Evolutionary conservation across 2,797 vertebrate species (phyloP), one percentile per base, ranked within the genome.

Genomic region (Mormyrops attenuatus): DNA sequence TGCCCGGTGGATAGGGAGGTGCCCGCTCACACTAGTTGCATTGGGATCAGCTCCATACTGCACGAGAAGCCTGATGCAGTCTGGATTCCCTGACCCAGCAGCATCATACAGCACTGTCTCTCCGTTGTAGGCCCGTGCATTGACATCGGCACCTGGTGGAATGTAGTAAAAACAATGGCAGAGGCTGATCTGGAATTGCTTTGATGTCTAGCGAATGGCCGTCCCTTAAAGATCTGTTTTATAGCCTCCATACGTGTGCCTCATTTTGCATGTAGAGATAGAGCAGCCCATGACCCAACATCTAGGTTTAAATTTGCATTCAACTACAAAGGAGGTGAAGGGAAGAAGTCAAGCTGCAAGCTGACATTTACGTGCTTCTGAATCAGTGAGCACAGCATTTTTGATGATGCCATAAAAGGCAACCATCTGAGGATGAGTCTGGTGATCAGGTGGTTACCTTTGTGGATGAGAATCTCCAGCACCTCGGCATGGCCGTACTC

Each of bases 1-100:
- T 0, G 96, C 96, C 91, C 96, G 94, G 93, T 97, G 97, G 93
- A 98, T 96, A 53, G 97, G 97, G 90, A 97, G 96, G 90, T 97
- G 95, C 49, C 93, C 96, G 89, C 96, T 95, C 57, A 95, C 94
- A 91, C 95, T 97, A 80, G 97, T 96, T 38, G 97, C 91, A 0
- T 96, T 97, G 0, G 96, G 95, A 87, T 94, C 96, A 91, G 97
- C 97, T 88, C 97, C 96, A 0, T 97, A 96, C 89, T 96, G 93
- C 93, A 98, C 91, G 87, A 98, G 95, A 90, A 98, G 94, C 57
- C 95, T 90, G 44, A 97, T 92, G 85, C 97, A 97, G 93, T 97
- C 97, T 89, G 97, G 95, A 93, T 97, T 97, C 66, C 95, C 96
- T 60, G 96, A 96, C 87, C 95, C 96, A 0, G 97, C 93, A 7